A percentile compares a stretch with the other conserved stretches of the same genome.
phyloP scores from a whole-genome alignment of 2,113 vertebrate species.

The Dipodomys spectabilis region DNA sequence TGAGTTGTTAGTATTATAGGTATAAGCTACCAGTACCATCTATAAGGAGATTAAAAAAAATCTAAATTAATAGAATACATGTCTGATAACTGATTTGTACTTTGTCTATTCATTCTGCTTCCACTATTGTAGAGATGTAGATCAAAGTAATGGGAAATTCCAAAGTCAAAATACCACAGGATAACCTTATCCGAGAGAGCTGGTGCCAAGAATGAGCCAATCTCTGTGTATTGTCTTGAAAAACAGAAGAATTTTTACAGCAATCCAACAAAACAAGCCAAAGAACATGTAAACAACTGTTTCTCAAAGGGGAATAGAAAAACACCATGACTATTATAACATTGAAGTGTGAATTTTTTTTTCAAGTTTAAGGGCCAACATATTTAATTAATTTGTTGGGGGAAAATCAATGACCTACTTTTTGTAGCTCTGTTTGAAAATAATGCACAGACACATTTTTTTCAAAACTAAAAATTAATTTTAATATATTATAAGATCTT shows the following conservation, averaged over 20 bases:
- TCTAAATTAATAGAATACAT: not conserved
- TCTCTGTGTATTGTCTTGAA: not conserved
- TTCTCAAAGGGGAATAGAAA: conserved; percentile 46
- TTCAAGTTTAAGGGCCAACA: conserved; percentile 61
- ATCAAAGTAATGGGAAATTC: conserved; percentile 25
- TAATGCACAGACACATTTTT: not conserved
- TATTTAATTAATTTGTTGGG: conserved; percentile 70
- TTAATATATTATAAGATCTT: not conserved
- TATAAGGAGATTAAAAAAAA: not conserved
- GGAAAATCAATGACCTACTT: conserved; percentile 70
- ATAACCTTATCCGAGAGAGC: not conserved
- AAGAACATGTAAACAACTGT: conserved; percentile 60
- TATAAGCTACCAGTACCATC: not conserved
- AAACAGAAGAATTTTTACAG: conserved; percentile 47
- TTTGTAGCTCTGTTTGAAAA: conserved; percentile 3
- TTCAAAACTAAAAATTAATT: not conserved
- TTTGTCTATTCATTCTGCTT: not conserved
- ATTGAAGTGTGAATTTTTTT: conserved; percentile 44
- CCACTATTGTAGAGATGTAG: not conserved
- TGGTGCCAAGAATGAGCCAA: not conserved
- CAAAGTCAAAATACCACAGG: not conserved
- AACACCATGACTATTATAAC: conserved; percentile 39
- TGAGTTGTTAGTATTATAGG: no score
- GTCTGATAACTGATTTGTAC: conserved; percentile 12
- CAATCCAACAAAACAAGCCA: conserved; percentile 27